These are phyloP conservation scores for Steromphala cineraria DNA, from an alignment of 2,888 invertebrate genomes.

Conservation along the genomic window DNA sequence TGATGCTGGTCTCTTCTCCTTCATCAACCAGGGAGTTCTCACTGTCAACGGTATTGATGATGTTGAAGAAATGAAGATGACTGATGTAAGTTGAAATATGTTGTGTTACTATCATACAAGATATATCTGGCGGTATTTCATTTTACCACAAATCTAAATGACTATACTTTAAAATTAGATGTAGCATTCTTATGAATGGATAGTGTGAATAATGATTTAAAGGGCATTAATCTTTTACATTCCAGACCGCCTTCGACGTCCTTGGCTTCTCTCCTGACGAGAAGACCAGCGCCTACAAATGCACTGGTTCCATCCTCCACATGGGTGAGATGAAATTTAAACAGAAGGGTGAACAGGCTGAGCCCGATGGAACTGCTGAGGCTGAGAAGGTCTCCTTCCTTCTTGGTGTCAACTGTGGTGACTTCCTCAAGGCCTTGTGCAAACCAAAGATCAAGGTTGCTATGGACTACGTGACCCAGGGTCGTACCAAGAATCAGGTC, in stretches of 20 bases:
- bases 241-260: conserved; percentile 97
- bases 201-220: no score
- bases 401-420: conserved; percentile 89
- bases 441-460: conserved; percentile 97
- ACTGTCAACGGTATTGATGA: conserved; percentile 97
- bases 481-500: conserved; percentile 91
- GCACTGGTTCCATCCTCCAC: conserved; percentile 18
- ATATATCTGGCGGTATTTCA: no score
- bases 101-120: no score
- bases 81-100: conserved; percentile 61
- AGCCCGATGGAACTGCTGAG: conserved; percentile 77
- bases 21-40: conserved; percentile 95
- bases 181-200: no score
- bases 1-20: conserved; percentile 86
- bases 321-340: conserved; percentile 98
- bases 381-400: conserved; percentile 94
- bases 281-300: conserved; percentile 92
- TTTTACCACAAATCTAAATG: no score
- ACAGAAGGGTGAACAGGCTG: conserved; percentile 95
- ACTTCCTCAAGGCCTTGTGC: conserved; percentile 85
- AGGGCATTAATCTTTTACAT: background rate
- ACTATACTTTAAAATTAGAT: no score
- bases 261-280: conserved; percentile 95
- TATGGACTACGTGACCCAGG: conserved; percentile 98
- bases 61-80: conserved; percentile 87